Percentiles rank a stretch among this genome's conserved stretches.
Conservation (phyloP, 2,797 vertebrate species). For the Manis javanica region DNA sequence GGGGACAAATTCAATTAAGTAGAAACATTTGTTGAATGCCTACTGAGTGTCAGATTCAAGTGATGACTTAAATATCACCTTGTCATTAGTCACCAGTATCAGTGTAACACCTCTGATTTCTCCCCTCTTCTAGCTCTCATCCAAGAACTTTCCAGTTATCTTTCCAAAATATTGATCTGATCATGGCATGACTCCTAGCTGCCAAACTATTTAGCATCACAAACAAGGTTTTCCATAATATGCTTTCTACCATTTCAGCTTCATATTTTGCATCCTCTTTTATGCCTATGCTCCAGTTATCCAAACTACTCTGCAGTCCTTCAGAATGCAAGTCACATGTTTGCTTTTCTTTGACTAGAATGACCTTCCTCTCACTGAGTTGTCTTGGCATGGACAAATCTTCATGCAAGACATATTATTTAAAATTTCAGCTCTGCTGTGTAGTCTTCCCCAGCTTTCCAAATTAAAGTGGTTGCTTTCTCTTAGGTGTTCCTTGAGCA, state of each 20-base stretch:
- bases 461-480: not conserved
- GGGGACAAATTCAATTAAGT: slow-evolving; percentile 21
- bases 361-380: not conserved
- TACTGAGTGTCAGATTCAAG: slow-evolving; percentile 1
- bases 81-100: not conserved
- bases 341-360: not conserved
- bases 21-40: not conserved
- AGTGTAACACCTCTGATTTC: not conserved
- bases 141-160: not conserved
- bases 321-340: not conserved
- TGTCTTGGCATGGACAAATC: not conserved
- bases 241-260: not conserved
- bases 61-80: not conserved
- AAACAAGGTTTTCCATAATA: not conserved
- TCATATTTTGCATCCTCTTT: not conserved
- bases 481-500: not conserved
- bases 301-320: not conserved
- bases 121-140: not conserved
- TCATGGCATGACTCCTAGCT: not conserved
- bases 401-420: not conserved
- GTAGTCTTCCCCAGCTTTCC: not conserved
- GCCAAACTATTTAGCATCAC: not conserved
- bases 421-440: not conserved
- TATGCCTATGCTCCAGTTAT: not conserved
- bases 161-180: slow-evolving; percentile 6